Percentiles rank a stretch among this genome's conserved stretches.
Conservation (phyloP, 2,888 invertebrate species). For the Cremastinae sp. region DNA sequence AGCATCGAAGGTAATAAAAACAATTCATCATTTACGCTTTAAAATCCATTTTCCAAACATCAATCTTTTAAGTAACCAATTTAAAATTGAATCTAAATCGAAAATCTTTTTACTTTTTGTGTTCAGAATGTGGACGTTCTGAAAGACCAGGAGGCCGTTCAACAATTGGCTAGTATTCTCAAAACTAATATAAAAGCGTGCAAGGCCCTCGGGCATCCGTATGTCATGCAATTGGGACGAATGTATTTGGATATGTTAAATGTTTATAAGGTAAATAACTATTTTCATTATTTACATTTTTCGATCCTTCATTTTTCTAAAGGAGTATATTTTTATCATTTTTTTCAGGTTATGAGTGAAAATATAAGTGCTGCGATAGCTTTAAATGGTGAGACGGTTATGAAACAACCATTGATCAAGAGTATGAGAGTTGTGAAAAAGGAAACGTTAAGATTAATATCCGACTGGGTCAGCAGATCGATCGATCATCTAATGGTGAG, state of each 20-base stretch:
- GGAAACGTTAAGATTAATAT: constrained; percentile 97
- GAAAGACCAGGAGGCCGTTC: constrained; percentile 97
- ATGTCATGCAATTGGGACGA: constrained; percentile 95
- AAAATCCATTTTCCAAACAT: no score
- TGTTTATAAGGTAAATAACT: constrained; percentile 92
- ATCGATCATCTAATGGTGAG: constrained; percentile 92
- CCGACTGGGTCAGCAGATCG: constrained; percentile 97
- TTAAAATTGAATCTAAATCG: background rate
- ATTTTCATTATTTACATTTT: background rate
- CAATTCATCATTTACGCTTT: no score
- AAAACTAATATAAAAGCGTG: constrained; percentile 99
- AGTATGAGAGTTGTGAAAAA: constrained; percentile 99
- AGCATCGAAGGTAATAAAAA: constrained; percentile 87
- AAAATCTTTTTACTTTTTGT: constrained; percentile 13
- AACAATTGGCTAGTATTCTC: constrained; percentile 97
- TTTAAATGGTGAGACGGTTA: constrained; percentile 96
- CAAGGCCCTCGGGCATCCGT: constrained; percentile 97
- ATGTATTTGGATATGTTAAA: constrained; percentile 99
- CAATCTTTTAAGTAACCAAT: no score
- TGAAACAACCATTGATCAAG: constrained; percentile 98
- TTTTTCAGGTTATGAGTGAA: constrained; percentile 87
- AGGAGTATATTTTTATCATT: constrained; percentile 18
- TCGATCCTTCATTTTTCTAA: background rate
- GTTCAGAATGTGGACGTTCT: constrained; percentile 94
- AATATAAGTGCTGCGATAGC: constrained; percentile 97